Base-by-base conservation (phyloP, 2,888 invertebrate genomes). In the Rhingia campestris region DNA sequence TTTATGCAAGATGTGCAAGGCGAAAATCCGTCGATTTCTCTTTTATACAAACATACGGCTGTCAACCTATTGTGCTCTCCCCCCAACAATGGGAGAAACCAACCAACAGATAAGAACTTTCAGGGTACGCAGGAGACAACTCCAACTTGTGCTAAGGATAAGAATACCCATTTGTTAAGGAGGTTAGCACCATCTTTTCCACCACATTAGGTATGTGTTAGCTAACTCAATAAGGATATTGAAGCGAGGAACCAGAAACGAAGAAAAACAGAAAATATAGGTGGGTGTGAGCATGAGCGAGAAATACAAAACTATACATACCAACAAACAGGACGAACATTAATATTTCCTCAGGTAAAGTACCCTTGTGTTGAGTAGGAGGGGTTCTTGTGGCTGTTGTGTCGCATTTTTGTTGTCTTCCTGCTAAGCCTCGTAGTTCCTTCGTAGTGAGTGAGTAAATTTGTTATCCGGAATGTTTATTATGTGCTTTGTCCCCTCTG, bases 1-100 rank as follows among this genome's bases (percentile, higher is more conserved):
- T 64, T 67, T 74, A 67, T 63, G 80, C 67, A 74, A 67, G 79
- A 73, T 72, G 73, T 69, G 80, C 74, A 63, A 69, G 63, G 72
- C 69, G 43, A 32, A 63, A 74, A 0, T 10, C 43, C 64, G 45
- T 70, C 64, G 69, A 75, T 76, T 66, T 53, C 9, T 49, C 32
- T 33, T 9, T 10, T 10, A n/a, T 32, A 7, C 14, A 37, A 10
- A 2, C 1, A 22, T 22, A 22, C 1, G 22, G 22, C 22, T 22
- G 22, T 22, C 22, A 22, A 22, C 22, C 22, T 22, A 22, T 22
- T 22, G 22, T 22, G 22, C 22, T 22, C 22, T 22, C 22, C 22
- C 22, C 22, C 22, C 2, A 22, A 22, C 22, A 22, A 22, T 22
- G 2, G 22, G 22, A 22, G 22, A 22, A 22, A 22, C 22, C 1